phyloP scores from a whole-genome alignment of 1,140 invertebrate genomes.

The Grapholita molesta region DNA sequence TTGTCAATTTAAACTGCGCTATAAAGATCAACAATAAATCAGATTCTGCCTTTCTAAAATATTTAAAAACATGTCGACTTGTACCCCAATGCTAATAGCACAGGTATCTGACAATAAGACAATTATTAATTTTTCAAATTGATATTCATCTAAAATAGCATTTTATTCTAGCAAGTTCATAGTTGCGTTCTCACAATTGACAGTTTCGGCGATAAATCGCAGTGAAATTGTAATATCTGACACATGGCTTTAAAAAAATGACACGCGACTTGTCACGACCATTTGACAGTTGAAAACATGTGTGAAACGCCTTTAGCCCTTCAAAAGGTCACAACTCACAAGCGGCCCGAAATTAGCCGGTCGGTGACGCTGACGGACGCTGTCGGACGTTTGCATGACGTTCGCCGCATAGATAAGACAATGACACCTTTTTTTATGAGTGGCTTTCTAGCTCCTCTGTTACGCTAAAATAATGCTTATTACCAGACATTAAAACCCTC shows the following conservation, averaged over 20 bases:
- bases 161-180: too few relatives aligned
- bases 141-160: too few relatives aligned
- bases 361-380: neutral
- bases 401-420: conserved; percentile 4
- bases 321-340: conserved; percentile 5
- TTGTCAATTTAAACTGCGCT: too few relatives aligned
- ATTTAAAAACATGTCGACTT: too few relatives aligned
- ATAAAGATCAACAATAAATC: too few relatives aligned
- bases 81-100: too few relatives aligned
- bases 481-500: neutral
- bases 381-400: too few relatives aligned
- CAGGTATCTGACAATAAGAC: too few relatives aligned
- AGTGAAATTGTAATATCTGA: neutral
- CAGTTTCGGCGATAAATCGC: too few relatives aligned
- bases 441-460: neutral
- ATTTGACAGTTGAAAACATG: neutral
- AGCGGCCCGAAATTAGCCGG: conserved; percentile 4
- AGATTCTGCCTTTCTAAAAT: too few relatives aligned
- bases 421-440: neutral
- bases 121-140: too few relatives aligned
- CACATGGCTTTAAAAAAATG: neutral
- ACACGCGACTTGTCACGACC: neutral
- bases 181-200: too few relatives aligned
- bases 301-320: neutral
- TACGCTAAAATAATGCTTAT: neutral